These are phyloP conservation scores for Holocentrus rufus DNA, from an alignment of 2,797 vertebrate genomes.

Conservation along the genomic window DNA sequence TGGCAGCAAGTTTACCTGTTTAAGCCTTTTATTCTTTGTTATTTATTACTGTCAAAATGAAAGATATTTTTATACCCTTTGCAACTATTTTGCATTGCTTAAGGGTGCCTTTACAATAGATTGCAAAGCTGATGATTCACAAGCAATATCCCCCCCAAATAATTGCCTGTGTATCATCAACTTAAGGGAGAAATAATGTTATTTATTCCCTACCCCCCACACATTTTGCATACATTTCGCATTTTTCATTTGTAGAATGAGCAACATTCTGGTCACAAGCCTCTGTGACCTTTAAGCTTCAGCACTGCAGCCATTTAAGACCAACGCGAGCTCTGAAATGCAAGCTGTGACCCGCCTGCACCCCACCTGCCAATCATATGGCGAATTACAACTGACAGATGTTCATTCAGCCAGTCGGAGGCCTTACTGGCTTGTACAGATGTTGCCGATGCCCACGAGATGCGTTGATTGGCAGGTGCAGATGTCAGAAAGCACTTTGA, in stretches of 20 bases:
- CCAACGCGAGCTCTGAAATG: background rate
- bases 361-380: slow-evolving; percentile 42
- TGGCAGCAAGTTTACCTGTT: background rate
- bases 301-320: slow-evolving; percentile 39
- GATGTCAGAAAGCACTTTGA: slow-evolving; percentile 50
- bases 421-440: slow-evolving; percentile 53
- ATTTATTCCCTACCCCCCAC: slow-evolving; percentile 46
- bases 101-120: slow-evolving; percentile 46
- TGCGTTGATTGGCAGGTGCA: slow-evolving; percentile 56
- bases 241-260: slow-evolving; percentile 24
- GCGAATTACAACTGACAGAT: slow-evolving; percentile 42
- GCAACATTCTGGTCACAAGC: slow-evolving; percentile 40
- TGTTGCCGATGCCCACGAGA: slow-evolving; percentile 58
- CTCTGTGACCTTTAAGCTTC: slow-evolving; percentile 62
- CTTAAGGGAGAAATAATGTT: background rate
- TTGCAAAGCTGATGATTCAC: no score
- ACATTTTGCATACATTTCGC: slow-evolving; percentile 38
- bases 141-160: no score
- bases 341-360: slow-evolving; percentile 24
- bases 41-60: slow-evolving; percentile 22
- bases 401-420: slow-evolving; percentile 39
- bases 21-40: slow-evolving; percentile 11
- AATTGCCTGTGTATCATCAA: no score
- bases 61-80: background rate
- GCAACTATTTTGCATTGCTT: slow-evolving; percentile 55